phyloP scores from a whole-genome alignment of 2,888 invertebrate genomes.

The Saturnia pavonia region DNA sequence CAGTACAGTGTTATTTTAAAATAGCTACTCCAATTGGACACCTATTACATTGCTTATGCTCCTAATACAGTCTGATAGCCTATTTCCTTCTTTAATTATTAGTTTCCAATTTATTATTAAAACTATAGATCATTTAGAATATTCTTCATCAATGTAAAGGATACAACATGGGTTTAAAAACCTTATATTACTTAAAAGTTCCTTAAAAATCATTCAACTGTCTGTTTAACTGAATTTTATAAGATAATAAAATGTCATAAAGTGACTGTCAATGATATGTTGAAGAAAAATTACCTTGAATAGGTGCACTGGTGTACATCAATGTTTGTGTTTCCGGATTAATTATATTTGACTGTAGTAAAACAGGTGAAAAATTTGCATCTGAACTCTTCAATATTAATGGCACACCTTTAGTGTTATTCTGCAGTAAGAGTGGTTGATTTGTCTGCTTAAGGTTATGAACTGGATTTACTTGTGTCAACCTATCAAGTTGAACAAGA shows the following conservation, averaged over 20 bases:
- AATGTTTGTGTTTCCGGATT: constrained; percentile 76
- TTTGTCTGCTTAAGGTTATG: constrained; percentile 48
- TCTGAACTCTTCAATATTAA: constrained; percentile 70
- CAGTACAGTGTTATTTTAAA: too few relatives aligned
- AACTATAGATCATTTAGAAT: neutral
- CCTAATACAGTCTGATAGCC: too few relatives aligned
- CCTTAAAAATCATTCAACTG: neutral
- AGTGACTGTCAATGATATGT: neutral
- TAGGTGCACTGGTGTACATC: constrained; percentile 73
- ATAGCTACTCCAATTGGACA: too few relatives aligned
- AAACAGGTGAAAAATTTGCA: constrained; percentile 80
- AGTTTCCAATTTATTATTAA: neutral
- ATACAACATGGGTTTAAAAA: neutral
- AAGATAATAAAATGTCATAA: too few relatives aligned
- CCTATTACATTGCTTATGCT: too few relatives aligned
- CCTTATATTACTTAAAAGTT: neutral
- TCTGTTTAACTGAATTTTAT: too few relatives aligned
- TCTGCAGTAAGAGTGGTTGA: constrained; percentile 66
- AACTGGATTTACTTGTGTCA: constrained; percentile 49
- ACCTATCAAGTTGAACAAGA: constrained; percentile 56
- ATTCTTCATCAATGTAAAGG: neutral
- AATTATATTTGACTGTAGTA: constrained; percentile 85
- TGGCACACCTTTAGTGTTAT: constrained; percentile 64
- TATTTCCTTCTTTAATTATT: too few relatives aligned
- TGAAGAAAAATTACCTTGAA: constrained; percentile 54